Percentiles rank a stretch among this genome's conserved stretches.
Conservation (phyloP, 2,797 vertebrate species). For the Molothrus aeneus region DNA sequence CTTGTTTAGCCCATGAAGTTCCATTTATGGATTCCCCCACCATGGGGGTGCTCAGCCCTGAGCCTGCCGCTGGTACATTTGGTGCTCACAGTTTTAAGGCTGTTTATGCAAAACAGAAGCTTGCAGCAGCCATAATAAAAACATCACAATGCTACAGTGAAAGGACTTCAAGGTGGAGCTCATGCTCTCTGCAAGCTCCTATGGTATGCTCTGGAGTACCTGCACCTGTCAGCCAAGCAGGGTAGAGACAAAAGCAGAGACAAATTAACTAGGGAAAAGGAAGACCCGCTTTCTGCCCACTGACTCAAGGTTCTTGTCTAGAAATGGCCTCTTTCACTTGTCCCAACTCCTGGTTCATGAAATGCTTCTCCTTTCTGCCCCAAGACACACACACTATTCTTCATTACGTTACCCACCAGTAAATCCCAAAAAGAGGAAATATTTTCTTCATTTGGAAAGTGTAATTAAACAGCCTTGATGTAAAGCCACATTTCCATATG, state of each 20-base stretch:
- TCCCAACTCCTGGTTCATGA: background rate
- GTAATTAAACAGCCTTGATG: background rate
- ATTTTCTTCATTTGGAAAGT: background rate
- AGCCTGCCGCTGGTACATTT: background rate
- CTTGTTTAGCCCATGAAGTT: background rate
- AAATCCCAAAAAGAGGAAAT: background rate
- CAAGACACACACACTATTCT: background rate
- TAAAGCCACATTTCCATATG: background rate
- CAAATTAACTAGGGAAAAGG: background rate
- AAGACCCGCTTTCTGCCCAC: background rate
- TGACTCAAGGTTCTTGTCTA: background rate
- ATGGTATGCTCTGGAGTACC: background rate
- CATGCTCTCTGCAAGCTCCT: background rate
- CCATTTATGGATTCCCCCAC: background rate
- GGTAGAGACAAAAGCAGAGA: background rate
- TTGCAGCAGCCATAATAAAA: background rate
- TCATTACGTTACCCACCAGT: background rate
- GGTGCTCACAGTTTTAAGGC: background rate
- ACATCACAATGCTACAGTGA: background rate
- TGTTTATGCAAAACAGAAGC: conserved; percentile 19
- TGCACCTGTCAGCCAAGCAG: background rate
- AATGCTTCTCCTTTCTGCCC: background rate
- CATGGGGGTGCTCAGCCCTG: accelerated
- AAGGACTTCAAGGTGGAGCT: background rate
- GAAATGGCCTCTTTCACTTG: background rate